Base-by-base conservation (phyloP, 2,113 vertebrate species). In the Burhinus bistriatus region DNA sequence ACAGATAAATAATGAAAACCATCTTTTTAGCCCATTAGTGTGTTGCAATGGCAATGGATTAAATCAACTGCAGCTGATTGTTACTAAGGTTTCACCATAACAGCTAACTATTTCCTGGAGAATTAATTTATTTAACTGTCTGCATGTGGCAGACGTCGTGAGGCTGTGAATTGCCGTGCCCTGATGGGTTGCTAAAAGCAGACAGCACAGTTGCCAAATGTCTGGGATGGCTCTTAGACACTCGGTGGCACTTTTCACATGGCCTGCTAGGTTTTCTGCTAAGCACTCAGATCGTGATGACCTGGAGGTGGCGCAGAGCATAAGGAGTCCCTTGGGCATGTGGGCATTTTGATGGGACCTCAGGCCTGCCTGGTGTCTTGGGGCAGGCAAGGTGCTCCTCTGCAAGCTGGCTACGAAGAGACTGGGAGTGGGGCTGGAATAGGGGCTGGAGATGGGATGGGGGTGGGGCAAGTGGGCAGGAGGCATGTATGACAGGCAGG, bases 1-100 rank as follows among this genome's bases (percentile, higher is more conserved):
- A 85, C 5, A 65, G 80, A 42, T 64, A 90, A 82, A 91, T 93
- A 93, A 95, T 96, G 58, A 93, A 93, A 92, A 85, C 22, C 40
- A 66, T 25, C 70, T 75, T 90, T 96, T 96, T 68, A 61, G 32
- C 29, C 76, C 51, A 64, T 91, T 80, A 95, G 47, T 54, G 21
- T 93, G 15, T 51, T 95, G 73, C 40, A 94, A 80, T 30, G 83
- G 65, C 58, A 59, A 52, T 23, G 80, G 62, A 94, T 55, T 93
- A 71, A 91, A 88, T 94, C 91, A 91, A 9, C 21, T 87, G 55
- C 75, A 78, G 66, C 70, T 97, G 78, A 61, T 78, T 91, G 83
- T 81, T 71, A 65, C 73, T 93, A 77, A n/a, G 44, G 57, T 76
- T 86, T 87, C 62, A 65, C 59, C 23, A 5, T 42, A 83, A 65